Percentiles rank a stretch among this genome's conserved stretches.
Evolutionary conservation across 2,888 invertebrate species (phyloP).

Genomic region (Pyrocoelia pectoralis): DNA sequence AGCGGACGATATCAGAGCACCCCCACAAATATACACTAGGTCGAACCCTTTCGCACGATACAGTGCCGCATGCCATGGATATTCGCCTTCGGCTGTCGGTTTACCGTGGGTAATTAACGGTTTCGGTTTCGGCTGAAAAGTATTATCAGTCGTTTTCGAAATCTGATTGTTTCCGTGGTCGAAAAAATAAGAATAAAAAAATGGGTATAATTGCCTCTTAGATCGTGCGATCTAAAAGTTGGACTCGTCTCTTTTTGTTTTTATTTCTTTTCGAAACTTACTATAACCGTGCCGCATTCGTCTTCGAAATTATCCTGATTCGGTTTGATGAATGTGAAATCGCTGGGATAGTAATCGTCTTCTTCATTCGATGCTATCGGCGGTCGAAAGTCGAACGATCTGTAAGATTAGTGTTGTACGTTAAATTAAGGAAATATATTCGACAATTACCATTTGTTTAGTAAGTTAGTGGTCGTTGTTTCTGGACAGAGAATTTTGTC

Average conservation of each 20-base stretch:
- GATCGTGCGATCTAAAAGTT: no score
- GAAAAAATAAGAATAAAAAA: no score
- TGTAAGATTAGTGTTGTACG: no score
- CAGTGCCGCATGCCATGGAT: constrained; percentile 74
- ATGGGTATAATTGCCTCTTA: no score
- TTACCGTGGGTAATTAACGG: constrained; percentile 69
- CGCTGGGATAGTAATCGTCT: constrained; percentile 3
- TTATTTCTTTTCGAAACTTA: no score
- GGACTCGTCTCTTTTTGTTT: no score
- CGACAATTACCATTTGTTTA: background rate
- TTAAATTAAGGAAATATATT: no score
- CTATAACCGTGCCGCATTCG: background rate
- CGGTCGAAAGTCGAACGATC: background rate
- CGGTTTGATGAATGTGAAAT: background rate
- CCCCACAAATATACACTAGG: constrained; percentile 55
- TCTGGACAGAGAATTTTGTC: constrained; percentile 67
- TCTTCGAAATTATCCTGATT: background rate
- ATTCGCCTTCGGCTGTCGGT: constrained; percentile 68
- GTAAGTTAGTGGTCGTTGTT: constrained; percentile 14
- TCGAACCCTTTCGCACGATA: constrained; percentile 63
- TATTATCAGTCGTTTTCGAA: no score
- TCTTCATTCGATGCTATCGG: background rate
- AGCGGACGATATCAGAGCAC: constrained; percentile 48
- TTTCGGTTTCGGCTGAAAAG: constrained; percentile 60
- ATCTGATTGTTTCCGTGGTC: no score